phyloP scores from a whole-genome alignment of 2,888 invertebrate species.

The Melieria crassipennis region DNA sequence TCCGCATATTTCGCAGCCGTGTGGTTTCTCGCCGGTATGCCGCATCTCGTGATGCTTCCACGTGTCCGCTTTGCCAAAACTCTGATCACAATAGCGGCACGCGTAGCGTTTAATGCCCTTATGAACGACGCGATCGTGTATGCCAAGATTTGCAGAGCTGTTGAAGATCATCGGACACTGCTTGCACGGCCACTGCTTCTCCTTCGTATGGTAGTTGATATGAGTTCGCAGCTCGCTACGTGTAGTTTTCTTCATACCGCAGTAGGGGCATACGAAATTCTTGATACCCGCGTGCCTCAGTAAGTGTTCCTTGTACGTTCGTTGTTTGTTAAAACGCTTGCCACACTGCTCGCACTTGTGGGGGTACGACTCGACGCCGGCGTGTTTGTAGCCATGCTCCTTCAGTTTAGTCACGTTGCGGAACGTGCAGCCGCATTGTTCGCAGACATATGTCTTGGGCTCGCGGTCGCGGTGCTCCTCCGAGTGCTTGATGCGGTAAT shows the following conservation, averaged over 20 bases:
- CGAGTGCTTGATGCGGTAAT: constrained; percentile 44
- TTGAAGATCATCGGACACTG: constrained; percentile 48
- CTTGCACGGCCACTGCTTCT: constrained; percentile 48
- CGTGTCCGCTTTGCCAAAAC: constrained; percentile 51
- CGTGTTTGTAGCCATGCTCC: constrained; percentile 49
- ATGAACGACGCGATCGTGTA: constrained; percentile 51
- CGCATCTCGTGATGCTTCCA: constrained; percentile 52
- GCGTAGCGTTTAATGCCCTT: constrained; percentile 47
- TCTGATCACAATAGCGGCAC: constrained; percentile 49
- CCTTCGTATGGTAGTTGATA: constrained; percentile 50
- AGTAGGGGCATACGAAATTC: constrained; percentile 51
- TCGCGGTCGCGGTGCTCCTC: constrained; percentile 16
- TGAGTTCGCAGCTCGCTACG: constrained; percentile 48
- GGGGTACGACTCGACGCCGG: constrained; percentile 45
- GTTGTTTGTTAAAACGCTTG: constrained; percentile 49
- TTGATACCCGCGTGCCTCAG: constrained; percentile 51
- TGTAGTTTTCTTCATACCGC: constrained; percentile 51
- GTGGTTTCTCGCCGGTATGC: constrained; percentile 52
- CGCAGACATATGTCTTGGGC: constrained; percentile 41
- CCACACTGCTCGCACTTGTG: constrained; percentile 55
- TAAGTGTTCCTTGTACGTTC: constrained; percentile 50
- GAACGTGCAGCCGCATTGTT: constrained; percentile 49
- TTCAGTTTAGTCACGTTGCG: constrained; percentile 41
- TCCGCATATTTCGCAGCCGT: constrained; percentile 46
- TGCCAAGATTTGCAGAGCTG: constrained; percentile 47